These are phyloP conservation scores for Grantiella picta DNA, from an alignment of 2,113 vertebrate genomes.

Conservation along the genomic window DNA sequence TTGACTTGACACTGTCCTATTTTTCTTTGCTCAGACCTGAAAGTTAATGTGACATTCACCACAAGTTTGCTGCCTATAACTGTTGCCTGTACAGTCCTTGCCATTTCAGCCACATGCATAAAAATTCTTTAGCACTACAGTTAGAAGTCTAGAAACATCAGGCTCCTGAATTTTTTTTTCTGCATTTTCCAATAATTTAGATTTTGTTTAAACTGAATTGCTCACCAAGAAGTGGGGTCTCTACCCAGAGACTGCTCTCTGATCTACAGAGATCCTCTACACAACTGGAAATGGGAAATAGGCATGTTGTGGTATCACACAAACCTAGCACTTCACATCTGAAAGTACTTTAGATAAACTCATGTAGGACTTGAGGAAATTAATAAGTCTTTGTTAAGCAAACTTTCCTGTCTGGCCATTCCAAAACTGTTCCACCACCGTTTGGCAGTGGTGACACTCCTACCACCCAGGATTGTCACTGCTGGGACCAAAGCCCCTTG, in stretches of 20 bases:
- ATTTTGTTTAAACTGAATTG: neutral
- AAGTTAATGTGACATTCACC: neutral
- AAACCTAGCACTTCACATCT: neutral
- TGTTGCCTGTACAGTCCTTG: fast-evolving
- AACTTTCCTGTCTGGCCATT: neutral
- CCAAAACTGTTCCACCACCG: too few relatives aligned
- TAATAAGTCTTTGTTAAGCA: neutral
- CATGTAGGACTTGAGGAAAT: neutral
- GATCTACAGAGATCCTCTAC: neutral
- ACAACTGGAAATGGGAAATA: neutral
- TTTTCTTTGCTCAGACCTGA: neutral
- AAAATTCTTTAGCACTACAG: neutral
- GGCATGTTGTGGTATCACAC: neutral
- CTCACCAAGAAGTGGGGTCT: neutral
- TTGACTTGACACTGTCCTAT: neutral
- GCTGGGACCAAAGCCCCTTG: neutral
- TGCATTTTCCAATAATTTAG: neutral
- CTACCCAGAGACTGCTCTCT: too few relatives aligned
- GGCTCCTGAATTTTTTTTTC: neutral
- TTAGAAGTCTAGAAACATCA: neutral
- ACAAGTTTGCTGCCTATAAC: neutral
- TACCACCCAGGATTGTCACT: fast-evolving
- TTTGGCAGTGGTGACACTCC: neutral
- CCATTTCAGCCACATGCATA: neutral
- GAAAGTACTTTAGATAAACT: neutral